Evolutionary conservation across 1,140 invertebrate species (phyloP), one percentile per base, ranked within the genome.

Genomic region (Platyura marginata): DNA sequence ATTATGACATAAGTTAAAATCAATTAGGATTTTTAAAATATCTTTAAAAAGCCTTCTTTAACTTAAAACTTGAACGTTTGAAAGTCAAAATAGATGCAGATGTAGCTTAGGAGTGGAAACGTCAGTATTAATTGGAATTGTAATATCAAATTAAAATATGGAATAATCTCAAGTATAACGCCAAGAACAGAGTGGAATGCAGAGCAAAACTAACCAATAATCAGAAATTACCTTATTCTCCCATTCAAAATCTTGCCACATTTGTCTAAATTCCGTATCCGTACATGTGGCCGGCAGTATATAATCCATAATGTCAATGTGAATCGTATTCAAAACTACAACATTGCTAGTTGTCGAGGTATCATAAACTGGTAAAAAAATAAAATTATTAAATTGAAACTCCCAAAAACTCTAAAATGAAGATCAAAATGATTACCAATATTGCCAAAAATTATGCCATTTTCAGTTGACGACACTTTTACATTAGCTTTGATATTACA

Each of bases 181-280:
- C n/a, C n/a, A n/a, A n/a, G n/a, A n/a, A n/a, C n/a, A n/a, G n/a
- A n/a, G n/a, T n/a, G n/a, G n/a, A n/a, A n/a, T n/a, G n/a, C n/a
- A n/a, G n/a, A n/a, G n/a, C 29, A 47, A 11, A 37, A 44, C 44
- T 40, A 40, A n/a, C n/a, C n/a, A n/a, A n/a, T n/a, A n/a, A n/a
- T n/a, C n/a, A n/a, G n/a, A n/a, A n/a, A n/a, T n/a, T 46, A 77
- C 90, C 74, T 98, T 98, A 67, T 99, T 99, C 69, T 99, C 96
- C 96, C 96, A 99, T 66, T 99, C 96, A 68, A 99, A 99, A 68
- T 97, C 93, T 2, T 91, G 86, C 96, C 96, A 99, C 95, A 99
- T 99, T 63, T 88, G 79, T 13, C 95, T 65, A 69, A 98, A 99
- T 66, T 98, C 93, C 0, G 78, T 75, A 61, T 98, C 94, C 21